Base-by-base conservation (phyloP, 2,113 vertebrate genomes). In the Salvelinus namaycush region DNA sequence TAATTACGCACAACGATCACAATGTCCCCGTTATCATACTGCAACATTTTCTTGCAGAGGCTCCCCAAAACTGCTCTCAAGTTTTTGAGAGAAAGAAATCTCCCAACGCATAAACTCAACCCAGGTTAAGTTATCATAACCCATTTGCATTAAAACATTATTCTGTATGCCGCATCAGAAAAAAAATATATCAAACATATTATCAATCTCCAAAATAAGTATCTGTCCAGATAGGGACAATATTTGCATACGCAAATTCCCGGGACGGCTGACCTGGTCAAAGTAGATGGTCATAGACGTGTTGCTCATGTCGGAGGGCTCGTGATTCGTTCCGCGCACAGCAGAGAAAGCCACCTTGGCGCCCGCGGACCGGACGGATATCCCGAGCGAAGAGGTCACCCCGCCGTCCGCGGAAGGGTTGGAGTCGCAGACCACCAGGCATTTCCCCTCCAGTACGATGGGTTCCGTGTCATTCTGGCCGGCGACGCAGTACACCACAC, bases 221-320 rank as follows among this genome's bases (percentile, higher is more conserved):
- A 34, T n/a, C 65, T 26, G 11, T 29, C 11, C 65, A 67, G 3
- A 5, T 67, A n/a, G 18, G 22, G 20, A 14, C 14, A 67, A 5
- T 31, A 54, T 54, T 54, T 54, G 51, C 65, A 29, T 67, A 13
- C 3, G 26, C 3, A 67, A 39, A 80, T 65, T 79, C 27, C 74
- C 73, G 70, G 27, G 71, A 82, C 18, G 77, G 76, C 93, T 94
- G 90, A 99, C 97, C 97, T 99, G 97, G 93, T 99, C 97, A 91
- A 99, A 99, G 88, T 99, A 99, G 95, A 99, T 99, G 89, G 97
- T 99, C 96, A 97, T 99, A 84, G 97, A 98, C 82, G 97, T 97
- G 93, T 97, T 97, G 94, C 96, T 97, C 96, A 97, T 97, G 86
- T 97, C 96, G n/a, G 96, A 97, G 1, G 96, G 96, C 76, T 97